phyloP scores from a whole-genome alignment of 2,113 vertebrate genomes.

The Phaethornis superciliosus region DNA sequence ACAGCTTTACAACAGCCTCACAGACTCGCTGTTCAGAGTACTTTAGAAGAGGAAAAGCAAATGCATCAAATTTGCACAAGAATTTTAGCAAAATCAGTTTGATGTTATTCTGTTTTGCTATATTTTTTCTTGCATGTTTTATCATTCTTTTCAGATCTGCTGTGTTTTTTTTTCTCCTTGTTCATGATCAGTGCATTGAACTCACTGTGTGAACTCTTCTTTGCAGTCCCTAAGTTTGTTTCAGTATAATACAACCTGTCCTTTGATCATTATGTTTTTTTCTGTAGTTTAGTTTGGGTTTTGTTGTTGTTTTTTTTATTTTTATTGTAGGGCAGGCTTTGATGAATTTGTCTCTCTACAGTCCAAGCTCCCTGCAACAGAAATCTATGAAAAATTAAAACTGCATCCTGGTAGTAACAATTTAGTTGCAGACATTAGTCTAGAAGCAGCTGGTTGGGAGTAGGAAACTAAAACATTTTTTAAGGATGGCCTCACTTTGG shows the following conservation, averaged over 20 bases:
- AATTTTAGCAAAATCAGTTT: not conserved
- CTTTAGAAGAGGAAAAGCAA: not conserved
- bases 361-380: not conserved
- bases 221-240: not conserved
- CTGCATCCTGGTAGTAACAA: not conserved
- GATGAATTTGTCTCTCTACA: not conserved
- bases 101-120: not conserved
- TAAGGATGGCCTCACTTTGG: slow-evolving; percentile 65
- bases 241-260: not conserved
- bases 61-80: not conserved
- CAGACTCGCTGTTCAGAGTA: not conserved
- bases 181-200: not conserved
- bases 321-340: not conserved
- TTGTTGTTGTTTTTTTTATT: not conserved
- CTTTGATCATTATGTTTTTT: not conserved
- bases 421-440: not conserved
- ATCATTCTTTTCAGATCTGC: not conserved
- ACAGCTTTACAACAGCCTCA: not conserved
- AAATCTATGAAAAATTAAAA: not conserved
- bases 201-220: not conserved
- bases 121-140: not conserved
- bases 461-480: slow-evolving; percentile 56
- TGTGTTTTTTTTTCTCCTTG: not conserved
- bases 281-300: not conserved
- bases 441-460: slow-evolving; percentile 5